These are phyloP conservation scores for Homarus gammarus DNA, from an alignment of 2,888 invertebrate genomes.

Conservation along the genomic window DNA sequence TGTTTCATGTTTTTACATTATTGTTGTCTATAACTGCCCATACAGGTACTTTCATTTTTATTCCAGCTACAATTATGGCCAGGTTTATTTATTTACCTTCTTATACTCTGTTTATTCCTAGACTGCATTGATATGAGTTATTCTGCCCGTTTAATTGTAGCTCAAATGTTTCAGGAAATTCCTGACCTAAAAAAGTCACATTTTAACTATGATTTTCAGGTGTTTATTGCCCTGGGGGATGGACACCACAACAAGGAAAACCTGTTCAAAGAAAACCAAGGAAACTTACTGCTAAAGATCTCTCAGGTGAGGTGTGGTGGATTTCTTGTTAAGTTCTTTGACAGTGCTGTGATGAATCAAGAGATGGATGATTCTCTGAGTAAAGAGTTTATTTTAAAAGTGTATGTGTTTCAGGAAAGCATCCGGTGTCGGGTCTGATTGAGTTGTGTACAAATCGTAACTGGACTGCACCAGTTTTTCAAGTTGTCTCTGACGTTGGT, in stretches of 20 bases:
- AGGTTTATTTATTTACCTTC: too few relatives aligned
- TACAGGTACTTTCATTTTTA: too few relatives aligned
- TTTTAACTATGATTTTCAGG: background rate
- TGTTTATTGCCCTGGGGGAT: background rate
- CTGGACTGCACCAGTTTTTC: conserved; percentile 91
- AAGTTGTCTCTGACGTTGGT: conserved; percentile 91
- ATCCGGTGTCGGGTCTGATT: conserved; percentile 96
- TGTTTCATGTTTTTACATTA: too few relatives aligned
- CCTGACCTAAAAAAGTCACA: background rate
- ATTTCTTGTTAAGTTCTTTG: background rate
- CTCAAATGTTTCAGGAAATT: background rate
- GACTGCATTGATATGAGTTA: too few relatives aligned
- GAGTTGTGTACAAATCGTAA: conserved; percentile 94
- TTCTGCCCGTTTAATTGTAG: too few relatives aligned
- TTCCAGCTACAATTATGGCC: too few relatives aligned
- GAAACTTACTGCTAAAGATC: background rate
- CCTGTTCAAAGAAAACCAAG: background rate
- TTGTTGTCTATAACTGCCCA: too few relatives aligned
- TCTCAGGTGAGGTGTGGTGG: background rate
- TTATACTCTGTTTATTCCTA: too few relatives aligned
- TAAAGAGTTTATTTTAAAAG: background rate
- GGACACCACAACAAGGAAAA: background rate
- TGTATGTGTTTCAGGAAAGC: conserved; percentile 84
- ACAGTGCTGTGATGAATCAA: background rate
- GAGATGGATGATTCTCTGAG: background rate